Evolutionary conservation across 2,113 vertebrate species (phyloP), one percentile per base, ranked within the genome.

Genomic region (Alouatta palliata): DNA sequence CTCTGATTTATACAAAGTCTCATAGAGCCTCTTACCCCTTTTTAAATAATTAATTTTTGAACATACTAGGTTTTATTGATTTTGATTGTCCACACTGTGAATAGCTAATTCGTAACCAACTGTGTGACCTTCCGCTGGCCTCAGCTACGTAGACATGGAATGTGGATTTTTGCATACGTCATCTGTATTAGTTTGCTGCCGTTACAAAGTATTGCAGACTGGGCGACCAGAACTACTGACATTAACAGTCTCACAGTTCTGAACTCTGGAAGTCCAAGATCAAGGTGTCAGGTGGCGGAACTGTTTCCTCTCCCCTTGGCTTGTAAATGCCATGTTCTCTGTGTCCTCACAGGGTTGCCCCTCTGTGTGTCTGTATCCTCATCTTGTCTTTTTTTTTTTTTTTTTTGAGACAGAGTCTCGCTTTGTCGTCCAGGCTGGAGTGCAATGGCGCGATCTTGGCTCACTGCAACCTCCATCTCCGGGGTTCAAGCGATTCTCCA

Each of bases 201-300:
- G 0, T 5, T 8, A 21, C 21, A 0, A 9, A 23, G 80, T 0
- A 5, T 8, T 19, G 0, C 2, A 0, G 20, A 0, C 3, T 0
- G 2, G 19, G 40, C 0, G 6, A 25, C 47, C 35, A 21, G 13
- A n/a, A 5, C 58, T 1, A 7, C 23, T 19, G 20, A 12, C 1
- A 0, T 1, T 2, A 6, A 2, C 2, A 23, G 13, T 9, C 30
- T n/a, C 37, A 9, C 0, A 0, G 6, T 35, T 23, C 68, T 6
- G 14, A 20, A 17, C 40, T 12, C 54, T 5, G 16, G 21, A 35
- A 12, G 54, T 19, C 49, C 2, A 0, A n/a, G 79, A 23, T 23
- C 54, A 27, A 37, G 30, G 73, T 5, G 30, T 37, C 0, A 0
- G 5, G 8, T 23, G 35, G 13, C 5, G 2, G 14, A 40, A 5